phyloP scores from a whole-genome alignment of 2,113 vertebrate genomes.

The Laterallus jamaicensis region DNA sequence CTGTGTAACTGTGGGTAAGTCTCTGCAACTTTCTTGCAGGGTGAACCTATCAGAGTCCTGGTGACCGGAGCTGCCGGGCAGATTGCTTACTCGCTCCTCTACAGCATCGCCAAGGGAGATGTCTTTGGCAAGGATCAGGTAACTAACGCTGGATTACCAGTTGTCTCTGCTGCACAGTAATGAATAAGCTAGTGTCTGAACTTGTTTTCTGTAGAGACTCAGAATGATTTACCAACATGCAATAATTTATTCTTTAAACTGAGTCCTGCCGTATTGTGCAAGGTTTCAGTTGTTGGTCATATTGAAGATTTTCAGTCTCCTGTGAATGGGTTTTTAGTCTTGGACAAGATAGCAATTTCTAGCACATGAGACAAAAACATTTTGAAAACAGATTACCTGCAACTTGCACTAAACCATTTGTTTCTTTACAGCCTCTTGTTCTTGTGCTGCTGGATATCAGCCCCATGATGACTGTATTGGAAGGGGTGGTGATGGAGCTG shows the following conservation, averaged over 20 bases:
- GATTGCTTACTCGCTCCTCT: constrained; percentile 95
- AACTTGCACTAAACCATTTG: background rate
- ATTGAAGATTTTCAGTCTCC: background rate
- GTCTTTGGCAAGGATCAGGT: constrained; percentile 98
- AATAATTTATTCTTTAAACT: background rate
- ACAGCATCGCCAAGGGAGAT: constrained; percentile 95
- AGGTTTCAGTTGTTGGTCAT: background rate
- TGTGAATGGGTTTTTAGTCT: background rate
- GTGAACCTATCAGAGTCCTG: constrained; percentile 89
- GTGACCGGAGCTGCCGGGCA: constrained; percentile 96
- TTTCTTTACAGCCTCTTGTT: constrained; percentile 83
- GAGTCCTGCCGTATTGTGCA: background rate
- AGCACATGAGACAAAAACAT: background rate
- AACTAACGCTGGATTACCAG: background rate
- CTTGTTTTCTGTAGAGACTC: background rate
- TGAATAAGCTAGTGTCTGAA: background rate
- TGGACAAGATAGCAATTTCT: background rate
- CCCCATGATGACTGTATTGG: constrained; percentile 93
- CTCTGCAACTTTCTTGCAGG: constrained; percentile 72
- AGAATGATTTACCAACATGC: background rate
- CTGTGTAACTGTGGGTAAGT: background rate
- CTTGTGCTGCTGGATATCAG: constrained; percentile 90
- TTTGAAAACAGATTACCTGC: background rate
- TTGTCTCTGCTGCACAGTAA: background rate
- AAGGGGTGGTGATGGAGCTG: constrained; percentile 97